Conservation (phyloP, 2,113 vertebrate genomes). For the Verasper variegatus region DNA sequence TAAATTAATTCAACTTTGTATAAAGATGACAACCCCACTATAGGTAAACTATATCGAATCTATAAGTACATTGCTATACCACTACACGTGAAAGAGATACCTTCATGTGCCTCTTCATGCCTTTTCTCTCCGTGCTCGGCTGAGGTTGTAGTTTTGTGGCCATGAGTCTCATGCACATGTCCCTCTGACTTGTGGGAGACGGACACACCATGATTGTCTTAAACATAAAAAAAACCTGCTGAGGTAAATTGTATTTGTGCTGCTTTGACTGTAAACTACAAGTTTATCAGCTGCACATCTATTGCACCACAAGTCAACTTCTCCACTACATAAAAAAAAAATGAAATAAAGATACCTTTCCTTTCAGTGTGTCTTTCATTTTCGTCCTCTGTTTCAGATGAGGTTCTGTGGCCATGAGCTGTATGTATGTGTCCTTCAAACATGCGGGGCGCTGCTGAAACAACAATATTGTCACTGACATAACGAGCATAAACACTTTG, state of each 20-base stretch:
- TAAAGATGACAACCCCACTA: too few relatives aligned
- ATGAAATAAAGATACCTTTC: not conserved
- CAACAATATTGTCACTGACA: too few relatives aligned
- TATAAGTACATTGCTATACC: not conserved
- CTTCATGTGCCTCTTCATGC: not conserved
- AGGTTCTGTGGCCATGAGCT: not conserved
- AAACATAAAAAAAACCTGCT: not conserved
- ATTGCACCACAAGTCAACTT: too few relatives aligned
- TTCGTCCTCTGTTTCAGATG: not conserved
- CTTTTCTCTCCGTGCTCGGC: not conserved
- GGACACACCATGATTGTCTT: conserved; percentile 5
- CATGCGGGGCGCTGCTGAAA: not conserved
- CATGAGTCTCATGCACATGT: conserved; percentile 16
- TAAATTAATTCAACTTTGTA: too few relatives aligned
- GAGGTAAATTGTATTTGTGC: not conserved
- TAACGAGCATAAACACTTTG: too few relatives aligned
- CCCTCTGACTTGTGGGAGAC: too few relatives aligned
- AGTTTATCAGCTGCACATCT: not conserved
- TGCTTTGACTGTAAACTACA: not conserved
- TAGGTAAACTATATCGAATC: too few relatives aligned
- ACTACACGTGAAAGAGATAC: not conserved
- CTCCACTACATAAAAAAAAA: too few relatives aligned
- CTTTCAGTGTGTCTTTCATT: not conserved
- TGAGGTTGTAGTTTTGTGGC: not conserved
- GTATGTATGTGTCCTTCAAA: not conserved